These are phyloP conservation scores for Heteromormyrus szaboi DNA, from an alignment of 2,797 vertebrate species.

Conservation along the genomic window DNA sequence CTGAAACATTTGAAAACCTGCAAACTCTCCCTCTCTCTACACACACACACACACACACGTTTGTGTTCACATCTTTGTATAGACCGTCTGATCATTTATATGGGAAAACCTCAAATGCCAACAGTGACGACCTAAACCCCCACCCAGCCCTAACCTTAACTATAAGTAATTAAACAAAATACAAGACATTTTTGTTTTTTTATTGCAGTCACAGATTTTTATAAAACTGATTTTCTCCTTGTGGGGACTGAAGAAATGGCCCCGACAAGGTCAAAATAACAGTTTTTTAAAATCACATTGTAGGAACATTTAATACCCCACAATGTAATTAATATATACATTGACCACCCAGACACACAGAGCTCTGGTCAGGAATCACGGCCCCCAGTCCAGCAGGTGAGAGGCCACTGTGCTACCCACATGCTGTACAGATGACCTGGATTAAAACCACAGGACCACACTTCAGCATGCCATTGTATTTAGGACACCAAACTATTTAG, in stretches of 20 bases:
- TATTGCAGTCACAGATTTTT: not conserved
- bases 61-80: not conserved
- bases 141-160: not conserved
- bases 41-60: not conserved
- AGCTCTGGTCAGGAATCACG: not conserved
- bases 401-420: not conserved
- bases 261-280: not conserved
- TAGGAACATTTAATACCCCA: not conserved
- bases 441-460: slow-evolving; percentile 5
- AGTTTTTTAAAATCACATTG: not conserved
- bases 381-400: not conserved
- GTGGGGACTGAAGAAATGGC: not conserved
- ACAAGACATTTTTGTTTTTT: not conserved
- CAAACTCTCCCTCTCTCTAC: not conserved
- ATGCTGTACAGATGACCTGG: not conserved
- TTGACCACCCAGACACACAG: not conserved
- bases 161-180: not conserved
- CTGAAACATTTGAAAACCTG: not conserved
- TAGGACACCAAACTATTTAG: slow-evolving; percentile 10
- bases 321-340: not conserved
- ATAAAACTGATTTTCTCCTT: not conserved
- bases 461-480: not conserved
- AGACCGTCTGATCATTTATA: not conserved
- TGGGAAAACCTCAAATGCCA: not conserved
- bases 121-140: not conserved